These are phyloP conservation scores for Caretta caretta DNA, from an alignment of 2,113 vertebrate species.

Conservation along the genomic window DNA sequence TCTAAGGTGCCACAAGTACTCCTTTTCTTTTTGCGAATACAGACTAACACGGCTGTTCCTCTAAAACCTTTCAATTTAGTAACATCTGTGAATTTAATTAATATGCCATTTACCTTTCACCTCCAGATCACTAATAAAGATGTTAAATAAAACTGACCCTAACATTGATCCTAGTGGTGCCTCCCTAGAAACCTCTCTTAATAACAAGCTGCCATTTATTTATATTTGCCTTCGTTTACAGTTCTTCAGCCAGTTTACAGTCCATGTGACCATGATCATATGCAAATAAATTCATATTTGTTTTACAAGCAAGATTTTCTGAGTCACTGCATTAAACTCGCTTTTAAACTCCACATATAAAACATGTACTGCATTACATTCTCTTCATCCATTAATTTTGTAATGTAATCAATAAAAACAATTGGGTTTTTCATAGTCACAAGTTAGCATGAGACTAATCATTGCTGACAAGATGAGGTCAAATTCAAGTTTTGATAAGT, in stretches of 20 bases:
- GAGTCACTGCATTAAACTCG: slow-evolving; percentile 5
- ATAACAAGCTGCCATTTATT: not conserved
- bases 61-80: not conserved
- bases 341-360: slow-evolving; percentile 39
- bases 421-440: slow-evolving; percentile 21
- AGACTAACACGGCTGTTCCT: too few relatives aligned
- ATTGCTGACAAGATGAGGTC: slow-evolving; percentile 63
- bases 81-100: not conserved
- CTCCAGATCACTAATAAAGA: not conserved
- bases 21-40: too few relatives aligned
- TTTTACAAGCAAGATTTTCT: slow-evolving; percentile 11
- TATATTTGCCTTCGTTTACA: not conserved
- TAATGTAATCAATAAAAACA: slow-evolving; percentile 66
- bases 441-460: slow-evolving; percentile 48
- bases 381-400: slow-evolving; percentile 23
- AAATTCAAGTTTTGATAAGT: slow-evolving; percentile 49
- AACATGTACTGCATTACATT: not conserved
- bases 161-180: not conserved
- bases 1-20: too few relatives aligned
- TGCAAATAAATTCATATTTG: not conserved
- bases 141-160: not conserved
- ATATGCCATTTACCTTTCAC: not conserved
- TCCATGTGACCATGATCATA: not conserved
- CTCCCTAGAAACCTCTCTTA: not conserved
- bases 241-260: not conserved